Evolutionary conservation across 2,113 vertebrate species (phyloP).

Genomic region (Coreoperca whiteheadi): DNA sequence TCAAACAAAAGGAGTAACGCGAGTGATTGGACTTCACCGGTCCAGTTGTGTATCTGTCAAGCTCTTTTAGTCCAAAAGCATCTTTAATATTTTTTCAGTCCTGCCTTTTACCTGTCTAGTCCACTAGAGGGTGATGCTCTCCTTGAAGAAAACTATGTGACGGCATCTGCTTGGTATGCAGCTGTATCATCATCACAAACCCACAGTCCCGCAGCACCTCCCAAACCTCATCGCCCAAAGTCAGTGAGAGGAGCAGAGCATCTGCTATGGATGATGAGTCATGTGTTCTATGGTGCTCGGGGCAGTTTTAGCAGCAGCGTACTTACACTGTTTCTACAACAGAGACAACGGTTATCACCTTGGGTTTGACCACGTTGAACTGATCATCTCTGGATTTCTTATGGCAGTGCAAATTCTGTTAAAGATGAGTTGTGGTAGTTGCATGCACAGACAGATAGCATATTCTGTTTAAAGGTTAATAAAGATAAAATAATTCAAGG

Average conservation of each 20-base stretch:
- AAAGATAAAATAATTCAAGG: background rate
- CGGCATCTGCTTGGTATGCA: constrained; percentile 46
- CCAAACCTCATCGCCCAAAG: constrained; percentile 46
- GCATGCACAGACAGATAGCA: background rate
- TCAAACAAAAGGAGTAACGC: background rate
- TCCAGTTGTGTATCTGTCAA: background rate
- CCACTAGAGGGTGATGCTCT: constrained; percentile 67
- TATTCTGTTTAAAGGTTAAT: background rate
- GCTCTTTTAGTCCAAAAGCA: background rate
- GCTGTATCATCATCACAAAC: constrained; percentile 30
- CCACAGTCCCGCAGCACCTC: constrained; percentile 42
- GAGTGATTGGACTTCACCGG: background rate
- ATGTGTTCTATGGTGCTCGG: constrained; percentile 57
- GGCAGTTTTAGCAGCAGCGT: constrained; percentile 42
- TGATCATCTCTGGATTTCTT: background rate
- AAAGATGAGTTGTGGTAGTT: background rate
- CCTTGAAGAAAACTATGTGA: constrained; percentile 17
- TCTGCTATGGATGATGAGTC: constrained; percentile 61
- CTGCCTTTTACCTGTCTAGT: background rate
- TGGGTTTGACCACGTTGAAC: constrained; percentile 9
- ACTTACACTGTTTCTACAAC: background rate
- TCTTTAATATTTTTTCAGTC: background rate
- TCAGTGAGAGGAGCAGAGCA: constrained; percentile 52
- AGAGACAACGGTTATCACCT: background rate
- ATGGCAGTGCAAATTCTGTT: background rate